Conservation (phyloP, 2,797 vertebrate species). For the Arnoldichthys spilopterus region DNA sequence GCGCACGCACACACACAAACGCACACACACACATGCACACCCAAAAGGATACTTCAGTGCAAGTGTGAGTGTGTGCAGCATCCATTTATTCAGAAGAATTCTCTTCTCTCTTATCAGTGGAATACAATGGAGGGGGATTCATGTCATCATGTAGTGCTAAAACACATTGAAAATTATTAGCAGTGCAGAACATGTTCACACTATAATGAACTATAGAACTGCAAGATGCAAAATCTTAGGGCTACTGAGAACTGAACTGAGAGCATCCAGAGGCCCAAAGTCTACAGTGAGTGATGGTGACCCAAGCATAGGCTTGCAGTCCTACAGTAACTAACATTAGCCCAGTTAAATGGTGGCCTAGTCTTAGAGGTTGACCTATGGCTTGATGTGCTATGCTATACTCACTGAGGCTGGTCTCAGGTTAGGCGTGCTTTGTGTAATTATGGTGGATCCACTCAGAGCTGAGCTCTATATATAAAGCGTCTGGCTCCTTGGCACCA, state of each 20-base stretch:
- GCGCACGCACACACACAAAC: conserved; percentile 12
- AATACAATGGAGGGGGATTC: background rate
- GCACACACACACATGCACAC: background rate
- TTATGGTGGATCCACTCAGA: conserved; percentile 2
- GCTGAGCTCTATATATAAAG: conserved; percentile 49
- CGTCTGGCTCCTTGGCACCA: conserved; percentile 41
- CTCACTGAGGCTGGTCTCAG: conserved; percentile 6
- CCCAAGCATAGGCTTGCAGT: too few species aligned
- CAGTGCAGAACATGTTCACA: background rate
- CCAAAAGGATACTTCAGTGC: background rate
- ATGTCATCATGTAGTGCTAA: background rate
- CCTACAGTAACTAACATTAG: background rate
- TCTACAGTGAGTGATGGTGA: background rate
- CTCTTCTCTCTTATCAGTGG: background rate
- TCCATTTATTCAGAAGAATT: background rate
- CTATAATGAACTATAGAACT: background rate
- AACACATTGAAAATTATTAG: background rate
- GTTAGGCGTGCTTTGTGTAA: conserved; percentile 1
- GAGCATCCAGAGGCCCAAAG: background rate
- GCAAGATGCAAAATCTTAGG: background rate
- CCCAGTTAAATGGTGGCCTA: background rate
- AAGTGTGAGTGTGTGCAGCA: background rate
- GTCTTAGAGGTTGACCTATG: background rate
- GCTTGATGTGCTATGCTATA: background rate
- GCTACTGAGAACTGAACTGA: background rate